Percentiles rank a stretch among this genome's conserved stretches.
Evolutionary conservation across 2,797 vertebrate species (phyloP).

Genomic region (Lacerta agilis): DNA sequence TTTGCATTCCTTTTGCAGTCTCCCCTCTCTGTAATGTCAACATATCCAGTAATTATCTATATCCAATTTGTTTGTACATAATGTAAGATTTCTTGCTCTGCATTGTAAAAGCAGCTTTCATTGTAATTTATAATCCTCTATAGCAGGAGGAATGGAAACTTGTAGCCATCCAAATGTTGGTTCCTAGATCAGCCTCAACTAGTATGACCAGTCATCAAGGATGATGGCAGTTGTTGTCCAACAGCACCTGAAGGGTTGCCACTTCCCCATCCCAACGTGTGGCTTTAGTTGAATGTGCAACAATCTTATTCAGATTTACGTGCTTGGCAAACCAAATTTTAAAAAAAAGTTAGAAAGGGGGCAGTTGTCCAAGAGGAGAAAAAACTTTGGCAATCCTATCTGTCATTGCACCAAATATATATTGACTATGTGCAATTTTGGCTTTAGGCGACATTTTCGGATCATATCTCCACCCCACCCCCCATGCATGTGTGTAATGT

Average conservation of each 20-base stretch:
- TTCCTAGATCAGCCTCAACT: not conserved
- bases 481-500: too few species aligned
- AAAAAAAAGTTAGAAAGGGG: too few species aligned
- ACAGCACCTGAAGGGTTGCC: not conserved
- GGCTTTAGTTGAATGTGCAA: not conserved
- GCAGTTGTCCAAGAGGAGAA: too few species aligned
- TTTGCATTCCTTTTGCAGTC: not conserved
- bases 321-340: not conserved
- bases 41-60: not conserved
- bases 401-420: too few species aligned
- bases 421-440: too few species aligned
- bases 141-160: not conserved
- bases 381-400: too few species aligned
- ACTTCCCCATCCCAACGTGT: not conserved
- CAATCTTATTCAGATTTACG: not conserved
- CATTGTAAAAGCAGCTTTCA: not conserved
- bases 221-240: not conserved
- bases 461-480: too few species aligned
- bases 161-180: not conserved
- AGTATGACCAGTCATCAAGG: not conserved
- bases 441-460: too few species aligned
- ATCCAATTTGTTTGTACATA: not conserved
- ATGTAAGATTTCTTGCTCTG: not conserved
- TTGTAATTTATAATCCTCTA: not conserved
- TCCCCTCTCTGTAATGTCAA: not conserved